A percentile compares a stretch with the other conserved stretches of the same genome.
Conservation (phyloP, 2,797 vertebrate species). For the Hydrolagus colliei region DNA sequence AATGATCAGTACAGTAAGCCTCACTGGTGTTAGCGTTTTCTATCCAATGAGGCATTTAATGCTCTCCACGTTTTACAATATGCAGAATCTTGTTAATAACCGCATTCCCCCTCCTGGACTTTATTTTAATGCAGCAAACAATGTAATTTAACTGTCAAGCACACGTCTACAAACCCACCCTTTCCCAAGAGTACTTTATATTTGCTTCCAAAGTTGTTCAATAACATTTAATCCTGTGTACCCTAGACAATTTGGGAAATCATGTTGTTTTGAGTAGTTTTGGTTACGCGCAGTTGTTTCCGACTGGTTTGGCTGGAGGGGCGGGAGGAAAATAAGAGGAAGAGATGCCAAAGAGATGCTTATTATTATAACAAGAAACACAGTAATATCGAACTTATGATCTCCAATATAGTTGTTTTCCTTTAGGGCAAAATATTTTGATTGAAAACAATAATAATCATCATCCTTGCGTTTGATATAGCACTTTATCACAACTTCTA, state of each 20-base stretch:
- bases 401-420: no score
- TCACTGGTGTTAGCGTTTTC: neutral
- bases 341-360: no score
- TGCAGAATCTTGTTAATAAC: neutral
- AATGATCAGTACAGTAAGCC: neutral
- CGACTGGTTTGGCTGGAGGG: neutral
- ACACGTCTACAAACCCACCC: neutral
- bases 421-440: no score
- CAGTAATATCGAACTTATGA: no score
- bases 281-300: neutral
- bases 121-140: constrained; percentile 12
- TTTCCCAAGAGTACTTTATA: neutral
- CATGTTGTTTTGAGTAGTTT: neutral
- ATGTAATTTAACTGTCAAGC: constrained; percentile 11
- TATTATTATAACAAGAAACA: no score
- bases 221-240: constrained; percentile 21
- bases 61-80: neutral
- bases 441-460: no score
- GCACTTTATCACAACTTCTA: no score
- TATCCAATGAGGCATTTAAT: neutral
- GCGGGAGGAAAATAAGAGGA: neutral
- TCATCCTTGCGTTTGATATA: no score
- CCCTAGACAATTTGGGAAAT: neutral
- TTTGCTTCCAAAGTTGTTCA: neutral
- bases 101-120: neutral